A percentile compares a stretch with the other conserved stretches of the same genome.
phyloP scores from a whole-genome alignment of 2,797 vertebrate species.

The Coilia nasus region DNA sequence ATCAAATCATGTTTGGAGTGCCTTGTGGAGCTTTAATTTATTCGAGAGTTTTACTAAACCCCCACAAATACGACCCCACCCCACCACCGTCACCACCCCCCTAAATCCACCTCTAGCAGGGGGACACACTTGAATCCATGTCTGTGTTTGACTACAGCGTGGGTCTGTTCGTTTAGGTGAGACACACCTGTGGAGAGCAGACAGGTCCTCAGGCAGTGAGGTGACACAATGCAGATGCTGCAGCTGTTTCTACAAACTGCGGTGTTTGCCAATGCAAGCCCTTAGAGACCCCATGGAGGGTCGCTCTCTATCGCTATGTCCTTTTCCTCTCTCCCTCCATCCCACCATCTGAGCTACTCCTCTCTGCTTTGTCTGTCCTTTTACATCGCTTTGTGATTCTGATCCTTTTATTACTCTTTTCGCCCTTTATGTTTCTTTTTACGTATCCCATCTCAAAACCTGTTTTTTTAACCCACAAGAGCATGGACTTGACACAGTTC shows the following conservation, averaged over 20 bases:
- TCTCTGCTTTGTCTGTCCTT: not conserved
- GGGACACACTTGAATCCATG: constrained; percentile 19
- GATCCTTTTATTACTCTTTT: not conserved
- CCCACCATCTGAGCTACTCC: not conserved
- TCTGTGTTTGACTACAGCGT: constrained; percentile 16
- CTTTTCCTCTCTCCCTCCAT: not conserved
- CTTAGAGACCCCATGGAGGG: not conserved
- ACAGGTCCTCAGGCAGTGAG: constrained; percentile 6
- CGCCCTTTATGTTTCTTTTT: not conserved
- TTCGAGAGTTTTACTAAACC: not conserved
- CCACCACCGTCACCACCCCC: not conserved
- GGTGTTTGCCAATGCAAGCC: not conserved
- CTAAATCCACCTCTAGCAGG: not conserved
- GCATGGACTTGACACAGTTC: constrained; percentile 63
- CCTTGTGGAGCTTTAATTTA: not conserved
- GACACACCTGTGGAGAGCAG: constrained; percentile 24
- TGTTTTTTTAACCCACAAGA: not conserved
- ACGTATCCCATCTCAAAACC: not conserved
- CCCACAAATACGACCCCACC: not conserved
- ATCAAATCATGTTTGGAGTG: constrained; percentile 13
- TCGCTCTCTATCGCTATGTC: not conserved
- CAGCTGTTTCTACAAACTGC: not conserved
- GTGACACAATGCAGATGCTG: constrained; percentile 26
- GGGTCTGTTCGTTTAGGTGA: constrained; percentile 20
- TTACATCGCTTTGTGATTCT: not conserved